phyloP scores from a whole-genome alignment of 2,113 vertebrate genomes.

The Tetrao urogallus region DNA sequence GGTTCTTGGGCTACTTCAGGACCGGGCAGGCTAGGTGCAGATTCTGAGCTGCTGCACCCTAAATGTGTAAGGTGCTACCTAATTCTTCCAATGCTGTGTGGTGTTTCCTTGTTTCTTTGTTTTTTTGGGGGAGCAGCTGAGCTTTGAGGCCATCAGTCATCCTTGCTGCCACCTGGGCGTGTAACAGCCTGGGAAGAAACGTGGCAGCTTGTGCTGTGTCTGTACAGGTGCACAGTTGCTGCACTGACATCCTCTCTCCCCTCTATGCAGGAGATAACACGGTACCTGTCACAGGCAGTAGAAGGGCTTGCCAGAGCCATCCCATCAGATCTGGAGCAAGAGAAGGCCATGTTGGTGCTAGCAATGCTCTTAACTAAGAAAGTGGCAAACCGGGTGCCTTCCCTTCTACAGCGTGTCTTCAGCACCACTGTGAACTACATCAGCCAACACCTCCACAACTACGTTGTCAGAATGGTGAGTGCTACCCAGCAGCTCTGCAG shows the following conservation, averaged over 20 bases:
- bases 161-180: neutral
- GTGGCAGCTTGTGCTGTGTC: neutral
- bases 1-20: neutral
- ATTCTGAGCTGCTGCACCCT: neutral
- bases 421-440: slow-evolving; percentile 73
- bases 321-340: slow-evolving; percentile 69
- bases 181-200: neutral
- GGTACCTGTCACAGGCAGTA: slow-evolving; percentile 66
- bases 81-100: neutral
- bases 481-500: neutral
- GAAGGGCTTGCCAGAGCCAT: slow-evolving; percentile 19
- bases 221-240: neutral
- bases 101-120: neutral
- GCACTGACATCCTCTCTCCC: neutral
- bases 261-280: slow-evolving; percentile 72
- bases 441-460: slow-evolving; percentile 40
- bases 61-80: neutral
- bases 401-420: slow-evolving; percentile 78
- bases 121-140: neutral
- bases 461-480: slow-evolving; percentile 63
- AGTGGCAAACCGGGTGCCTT: slow-evolving; percentile 76
- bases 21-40: neutral
- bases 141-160: neutral
- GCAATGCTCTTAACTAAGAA: slow-evolving; percentile 85
- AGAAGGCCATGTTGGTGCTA: slow-evolving; percentile 80